Evolutionary conservation across 1,140 invertebrate genomes (phyloP).

Genomic region (Atta texana): DNA sequence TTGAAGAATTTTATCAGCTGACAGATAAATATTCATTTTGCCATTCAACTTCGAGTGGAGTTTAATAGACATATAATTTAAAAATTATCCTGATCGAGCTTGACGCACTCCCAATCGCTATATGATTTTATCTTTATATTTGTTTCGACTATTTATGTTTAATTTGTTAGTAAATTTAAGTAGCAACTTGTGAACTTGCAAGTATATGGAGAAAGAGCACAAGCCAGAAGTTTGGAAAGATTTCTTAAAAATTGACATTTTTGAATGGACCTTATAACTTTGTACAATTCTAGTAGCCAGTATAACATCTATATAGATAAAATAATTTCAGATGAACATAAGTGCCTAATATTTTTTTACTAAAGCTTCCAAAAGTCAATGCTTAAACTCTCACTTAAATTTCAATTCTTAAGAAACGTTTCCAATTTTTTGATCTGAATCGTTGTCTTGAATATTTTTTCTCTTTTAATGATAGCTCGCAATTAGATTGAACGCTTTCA

Average conservation of each 20-base stretch:
- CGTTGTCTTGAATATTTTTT: not conserved
- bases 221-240: too few relatives aligned
- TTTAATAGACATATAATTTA: not conserved
- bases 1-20: not conserved
- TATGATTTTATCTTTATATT: conserved; percentile 5
- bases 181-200: not conserved
- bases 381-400: too few relatives aligned
- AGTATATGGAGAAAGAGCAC: not conserved
- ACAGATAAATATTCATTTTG: conserved; percentile 19
- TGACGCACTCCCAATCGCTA: not conserved
- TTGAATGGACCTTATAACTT: too few relatives aligned
- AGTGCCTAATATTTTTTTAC: too few relatives aligned
- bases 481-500: not conserved
- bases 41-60: not conserved
- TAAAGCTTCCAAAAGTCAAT: too few relatives aligned
- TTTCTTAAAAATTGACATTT: too few relatives aligned
- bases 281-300: too few relatives aligned
- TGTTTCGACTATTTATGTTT: not conserved
- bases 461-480: not conserved
- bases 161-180: not conserved
- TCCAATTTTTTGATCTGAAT: too few relatives aligned
- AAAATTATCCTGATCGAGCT: not conserved
- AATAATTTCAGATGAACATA: too few relatives aligned
- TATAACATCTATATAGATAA: too few relatives aligned
- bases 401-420: too few relatives aligned